Base-by-base conservation (phyloP, 2,888 invertebrate genomes). In the Scaeva pyrastri region DNA sequence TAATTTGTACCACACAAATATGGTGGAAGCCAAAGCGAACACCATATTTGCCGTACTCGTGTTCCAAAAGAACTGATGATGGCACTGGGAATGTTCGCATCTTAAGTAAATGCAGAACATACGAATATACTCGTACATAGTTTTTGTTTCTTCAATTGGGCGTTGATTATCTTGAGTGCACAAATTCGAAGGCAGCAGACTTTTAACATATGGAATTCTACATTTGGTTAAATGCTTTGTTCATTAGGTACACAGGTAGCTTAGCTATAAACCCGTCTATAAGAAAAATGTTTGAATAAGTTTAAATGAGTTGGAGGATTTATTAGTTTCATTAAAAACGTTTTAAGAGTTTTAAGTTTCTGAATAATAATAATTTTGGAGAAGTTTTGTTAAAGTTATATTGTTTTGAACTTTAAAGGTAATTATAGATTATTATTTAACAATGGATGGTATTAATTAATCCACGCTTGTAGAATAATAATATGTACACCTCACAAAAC, bases 141-240 rank as follows among this genome's bases (percentile, higher is more conserved):
- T 58, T 72, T 72, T 82, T 66, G 58, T 74, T 62, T 56, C 43
- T 70, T 43, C 58, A 86, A 82, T 78, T 78, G 58, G 55, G 74
- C 77, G 82, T 74, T 77, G 82, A 86, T 81, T 86, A 78, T 77
- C 70, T 74, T 70, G n/a, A 74, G 77, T 74, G 64, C 64, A 66
- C 23, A 50, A 64, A 50, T 62, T 72, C 21, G 72, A 64, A 77
- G n/a, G 52, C 21, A 26, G 7, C 5, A 55, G 31, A 76, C 60
- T 62, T 77, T 73, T 56, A 70, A 43, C 70, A 26, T 43, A 7
- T 16, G 48, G 14, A 8, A 36, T 26, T 23, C n/a, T 72, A 50
- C 36, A 26, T 58, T 31, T 52, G 43, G 68, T 64, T 45, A 64
- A 50, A 71, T 58, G 41, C 16, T 68, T 74, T 45, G 39, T 41